Evolutionary conservation across 2,113 vertebrate genomes (phyloP).

Genomic region (Drymodes brunneopygia): DNA sequence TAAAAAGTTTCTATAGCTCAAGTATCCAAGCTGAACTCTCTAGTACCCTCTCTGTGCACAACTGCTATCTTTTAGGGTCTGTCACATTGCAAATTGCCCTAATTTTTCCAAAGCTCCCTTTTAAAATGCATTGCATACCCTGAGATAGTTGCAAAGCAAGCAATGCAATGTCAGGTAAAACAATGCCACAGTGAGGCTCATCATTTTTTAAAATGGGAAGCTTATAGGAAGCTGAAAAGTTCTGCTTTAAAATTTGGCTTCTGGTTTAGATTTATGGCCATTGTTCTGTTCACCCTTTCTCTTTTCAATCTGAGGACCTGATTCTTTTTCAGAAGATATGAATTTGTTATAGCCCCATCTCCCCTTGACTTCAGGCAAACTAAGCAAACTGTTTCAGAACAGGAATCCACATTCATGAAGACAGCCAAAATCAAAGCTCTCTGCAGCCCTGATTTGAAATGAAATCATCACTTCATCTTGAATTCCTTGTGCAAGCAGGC

Average conservation of each 20-base stretch:
- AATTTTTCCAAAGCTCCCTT: background rate
- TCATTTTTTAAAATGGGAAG: background rate
- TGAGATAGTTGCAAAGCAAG: background rate
- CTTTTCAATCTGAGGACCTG: background rate
- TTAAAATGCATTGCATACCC: background rate
- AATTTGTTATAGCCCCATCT: background rate
- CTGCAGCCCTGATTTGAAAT: background rate
- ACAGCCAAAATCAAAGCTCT: background rate
- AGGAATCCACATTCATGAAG: background rate
- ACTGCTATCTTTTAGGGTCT: background rate
- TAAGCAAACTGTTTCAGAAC: background rate
- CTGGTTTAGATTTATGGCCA: background rate
- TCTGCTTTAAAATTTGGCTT: background rate
- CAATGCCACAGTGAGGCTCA: background rate
- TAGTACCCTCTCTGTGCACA: background rate
- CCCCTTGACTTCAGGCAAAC: background rate
- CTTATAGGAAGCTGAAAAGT: background rate
- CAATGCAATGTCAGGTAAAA: background rate
- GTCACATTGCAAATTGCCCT: background rate
- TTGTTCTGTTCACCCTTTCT: background rate
- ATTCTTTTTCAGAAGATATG: background rate
- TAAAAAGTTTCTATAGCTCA: background rate
- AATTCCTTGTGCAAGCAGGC: background rate
- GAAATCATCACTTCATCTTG: background rate
- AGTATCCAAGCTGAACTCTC: background rate